Conservation (phyloP, 1,140 invertebrate genomes). For the Drosophila rhopaloa region DNA sequence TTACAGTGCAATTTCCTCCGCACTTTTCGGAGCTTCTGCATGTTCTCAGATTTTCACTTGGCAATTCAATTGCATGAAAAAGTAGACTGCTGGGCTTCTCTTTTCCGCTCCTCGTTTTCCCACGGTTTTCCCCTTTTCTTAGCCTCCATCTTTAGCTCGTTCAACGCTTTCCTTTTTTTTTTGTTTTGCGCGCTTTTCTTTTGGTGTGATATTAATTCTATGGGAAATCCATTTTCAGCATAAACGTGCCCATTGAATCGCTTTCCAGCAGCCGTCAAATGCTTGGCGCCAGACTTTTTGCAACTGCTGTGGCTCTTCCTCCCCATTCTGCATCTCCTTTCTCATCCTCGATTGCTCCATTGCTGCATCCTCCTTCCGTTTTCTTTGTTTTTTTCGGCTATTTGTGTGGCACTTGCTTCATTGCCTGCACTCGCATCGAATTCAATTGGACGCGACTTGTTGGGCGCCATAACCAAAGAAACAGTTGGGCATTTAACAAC, state of each 20-base stretch:
- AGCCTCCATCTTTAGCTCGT: background rate
- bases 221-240: constrained; percentile 72
- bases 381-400: background rate
- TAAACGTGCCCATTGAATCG: constrained; percentile 75
- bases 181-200: constrained; percentile 27
- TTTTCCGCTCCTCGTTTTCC: constrained; percentile 8
- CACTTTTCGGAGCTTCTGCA: constrained; percentile 17
- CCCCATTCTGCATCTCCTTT: background rate
- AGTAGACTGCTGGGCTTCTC: constrained; percentile 28
- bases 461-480: constrained; percentile 18
- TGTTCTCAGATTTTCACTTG: constrained; percentile 58
- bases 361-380: constrained; percentile 1
- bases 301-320: constrained; percentile 19
- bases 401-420: constrained; percentile 35
- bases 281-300: constrained; percentile 66
- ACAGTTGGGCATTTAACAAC: constrained; percentile 26
- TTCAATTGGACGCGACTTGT: constrained; percentile 35
- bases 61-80: constrained; percentile 73
- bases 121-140: constrained; percentile 1
- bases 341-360: background rate
- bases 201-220: constrained; percentile 78
- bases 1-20: background rate
- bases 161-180: constrained; percentile 4
- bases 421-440: constrained; percentile 28
- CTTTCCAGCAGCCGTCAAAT: constrained; percentile 49